phyloP scores from a whole-genome alignment of 2,797 vertebrate genomes.

The Pseudotriccus pelzelni region DNA sequence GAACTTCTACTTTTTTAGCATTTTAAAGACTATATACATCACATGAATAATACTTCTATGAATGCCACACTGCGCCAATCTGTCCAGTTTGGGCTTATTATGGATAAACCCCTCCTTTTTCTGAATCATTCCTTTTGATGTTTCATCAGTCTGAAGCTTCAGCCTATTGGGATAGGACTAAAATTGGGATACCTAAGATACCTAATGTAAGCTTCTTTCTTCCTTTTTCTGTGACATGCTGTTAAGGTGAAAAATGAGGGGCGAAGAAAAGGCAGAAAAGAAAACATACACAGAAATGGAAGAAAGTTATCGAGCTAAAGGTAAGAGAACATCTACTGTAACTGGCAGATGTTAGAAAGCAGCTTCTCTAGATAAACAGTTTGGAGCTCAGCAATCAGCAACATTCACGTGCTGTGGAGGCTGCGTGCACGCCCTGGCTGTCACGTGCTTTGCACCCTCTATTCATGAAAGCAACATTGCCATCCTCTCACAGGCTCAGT shows the following conservation, averaged over 20 bases:
- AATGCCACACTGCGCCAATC: not conserved
- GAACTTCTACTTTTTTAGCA: not conserved
- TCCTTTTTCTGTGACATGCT: not conserved
- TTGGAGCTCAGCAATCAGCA: not conserved
- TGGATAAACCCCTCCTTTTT: not conserved
- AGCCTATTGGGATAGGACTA: not conserved
- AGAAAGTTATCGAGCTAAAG: not conserved
- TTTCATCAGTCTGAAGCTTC: not conserved
- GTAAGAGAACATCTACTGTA: not conserved
- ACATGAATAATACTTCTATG: not conserved
- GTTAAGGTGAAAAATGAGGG: not conserved
- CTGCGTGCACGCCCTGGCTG: accelerated
- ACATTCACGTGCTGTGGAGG: not conserved
- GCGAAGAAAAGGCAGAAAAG: not conserved
- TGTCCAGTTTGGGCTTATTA: not conserved
- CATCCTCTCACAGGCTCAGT: not conserved
- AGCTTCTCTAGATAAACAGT: not conserved
- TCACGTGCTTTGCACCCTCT: not conserved
- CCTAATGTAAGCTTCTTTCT: not conserved
- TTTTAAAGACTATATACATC: not conserved
- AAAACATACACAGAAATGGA: not conserved
- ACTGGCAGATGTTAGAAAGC: not conserved
- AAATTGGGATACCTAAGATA: not conserved
- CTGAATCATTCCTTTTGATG: not conserved
- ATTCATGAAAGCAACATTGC: not conserved